Conservation (phyloP, 2,888 invertebrate species). For the Tribolium freemani region DNA sequence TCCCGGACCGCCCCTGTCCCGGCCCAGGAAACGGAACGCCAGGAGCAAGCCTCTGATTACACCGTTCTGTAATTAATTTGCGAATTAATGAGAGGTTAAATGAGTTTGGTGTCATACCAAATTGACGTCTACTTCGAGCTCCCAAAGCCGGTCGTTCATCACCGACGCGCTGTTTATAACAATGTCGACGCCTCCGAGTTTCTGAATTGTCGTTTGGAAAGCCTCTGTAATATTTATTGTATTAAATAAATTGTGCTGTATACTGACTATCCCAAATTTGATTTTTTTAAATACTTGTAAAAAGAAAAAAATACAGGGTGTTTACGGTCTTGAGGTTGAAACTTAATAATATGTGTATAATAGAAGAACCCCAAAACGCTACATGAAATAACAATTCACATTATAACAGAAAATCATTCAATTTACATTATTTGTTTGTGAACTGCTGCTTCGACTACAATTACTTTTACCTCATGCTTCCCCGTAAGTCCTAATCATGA, state of each 20-base stretch:
- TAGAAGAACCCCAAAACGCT: too few relatives aligned
- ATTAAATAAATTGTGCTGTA: neutral
- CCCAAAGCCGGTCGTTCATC: constrained; percentile 65
- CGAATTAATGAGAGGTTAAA: neutral
- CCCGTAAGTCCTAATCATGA: too few relatives aligned
- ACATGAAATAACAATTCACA: too few relatives aligned
- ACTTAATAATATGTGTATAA: too few relatives aligned
- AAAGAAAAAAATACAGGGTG: too few relatives aligned
- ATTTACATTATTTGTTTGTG: too few relatives aligned
- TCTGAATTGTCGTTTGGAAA: constrained; percentile 80
- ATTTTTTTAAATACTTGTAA: too few relatives aligned
- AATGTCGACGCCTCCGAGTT: constrained; percentile 81
- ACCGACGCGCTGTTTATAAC: constrained; percentile 72
- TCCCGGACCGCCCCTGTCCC: constrained; percentile 81
- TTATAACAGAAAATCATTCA: too few relatives aligned
- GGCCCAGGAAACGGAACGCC: constrained; percentile 82
- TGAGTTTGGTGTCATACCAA: constrained; percentile 71
- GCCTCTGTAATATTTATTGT: constrained; percentile 72
- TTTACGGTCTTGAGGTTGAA: too few relatives aligned
- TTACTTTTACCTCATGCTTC: too few relatives aligned
- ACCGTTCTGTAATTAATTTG: constrained; percentile 74
- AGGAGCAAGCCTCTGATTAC: constrained; percentile 82
- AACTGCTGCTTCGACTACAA: too few relatives aligned
- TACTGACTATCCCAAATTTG: too few relatives aligned
- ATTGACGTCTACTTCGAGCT: constrained; percentile 74